phyloP scores from a whole-genome alignment of 1,140 invertebrate species.

The Heliconius melpomene region DNA sequence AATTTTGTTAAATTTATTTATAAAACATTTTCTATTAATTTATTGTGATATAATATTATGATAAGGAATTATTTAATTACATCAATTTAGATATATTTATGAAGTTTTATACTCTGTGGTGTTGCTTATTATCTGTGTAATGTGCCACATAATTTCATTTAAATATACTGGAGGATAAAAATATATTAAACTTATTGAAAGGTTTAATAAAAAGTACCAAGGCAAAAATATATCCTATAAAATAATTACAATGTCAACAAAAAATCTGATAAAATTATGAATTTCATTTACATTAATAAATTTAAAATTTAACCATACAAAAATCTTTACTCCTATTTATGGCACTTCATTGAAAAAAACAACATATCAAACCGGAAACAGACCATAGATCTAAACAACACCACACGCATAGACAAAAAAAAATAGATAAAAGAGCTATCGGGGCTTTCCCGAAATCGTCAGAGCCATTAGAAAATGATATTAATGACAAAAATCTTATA shows the following conservation, averaged over 20 bases:
- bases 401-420: background rate
- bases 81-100: slow-evolving; percentile 13
- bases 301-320: background rate
- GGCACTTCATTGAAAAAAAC: slow-evolving; percentile 4
- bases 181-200: background rate
- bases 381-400: background rate
- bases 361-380: background rate
- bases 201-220: background rate
- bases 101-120: slow-evolving; percentile 4
- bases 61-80: slow-evolving; percentile 14
- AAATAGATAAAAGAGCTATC: slow-evolving; percentile 3
- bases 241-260: background rate
- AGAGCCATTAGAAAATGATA: slow-evolving; percentile 33
- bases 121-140: slow-evolving; percentile 9
- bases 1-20: slow-evolving; percentile 12
- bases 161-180: too few species aligned
- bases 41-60: background rate
- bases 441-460: background rate
- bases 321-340: background rate
- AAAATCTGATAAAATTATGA: background rate
- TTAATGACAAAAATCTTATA: slow-evolving; percentile 20
- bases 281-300: too few species aligned
- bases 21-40: slow-evolving; percentile 23
- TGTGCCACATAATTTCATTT: background rate
- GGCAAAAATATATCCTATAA: background rate